These are phyloP conservation scores for Sarcophaga peregrina DNA, from an alignment of 1,140 invertebrate genomes.

Conservation along the genomic window DNA sequence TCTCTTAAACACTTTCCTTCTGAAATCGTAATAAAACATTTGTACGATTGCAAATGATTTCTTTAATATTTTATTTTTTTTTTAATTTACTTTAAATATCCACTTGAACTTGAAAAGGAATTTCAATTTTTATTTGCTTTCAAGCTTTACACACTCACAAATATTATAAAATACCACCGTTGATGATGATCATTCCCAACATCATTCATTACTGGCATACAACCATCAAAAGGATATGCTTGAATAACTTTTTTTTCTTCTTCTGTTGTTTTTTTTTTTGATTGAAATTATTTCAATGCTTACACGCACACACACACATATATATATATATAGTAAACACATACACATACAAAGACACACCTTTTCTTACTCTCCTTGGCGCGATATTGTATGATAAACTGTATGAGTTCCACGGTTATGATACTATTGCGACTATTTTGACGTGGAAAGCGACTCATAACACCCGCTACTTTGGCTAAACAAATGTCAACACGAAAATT, in stretches of 20 bases:
- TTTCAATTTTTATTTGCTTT: background rate
- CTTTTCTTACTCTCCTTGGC: conserved; percentile 65
- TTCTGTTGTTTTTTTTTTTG: no score
- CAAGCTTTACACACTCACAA: background rate
- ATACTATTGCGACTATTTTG: conserved; percentile 64
- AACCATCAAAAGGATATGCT: background rate
- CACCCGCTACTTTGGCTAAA: background rate
- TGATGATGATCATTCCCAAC: no score
- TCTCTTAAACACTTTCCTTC: conserved; percentile 24
- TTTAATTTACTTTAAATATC: no score
- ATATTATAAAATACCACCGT: background rate
- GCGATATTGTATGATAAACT: conserved; percentile 66
- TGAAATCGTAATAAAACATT: conserved; percentile 24
- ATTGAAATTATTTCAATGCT: no score
- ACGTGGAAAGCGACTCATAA: conserved; percentile 62
- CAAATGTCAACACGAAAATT: conserved; percentile 29
- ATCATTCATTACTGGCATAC: background rate
- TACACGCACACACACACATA: no score
- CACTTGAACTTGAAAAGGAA: no score
- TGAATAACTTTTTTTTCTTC: no score
- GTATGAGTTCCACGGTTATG: conserved; percentile 64
- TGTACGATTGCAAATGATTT: background rate
- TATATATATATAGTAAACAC: background rate
- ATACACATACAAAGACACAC: conserved; percentile 50
- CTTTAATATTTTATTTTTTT: no score